Evolutionary conservation across 2,797 vertebrate genomes (phyloP).

Genomic region (Darevskia mixta): DNA sequence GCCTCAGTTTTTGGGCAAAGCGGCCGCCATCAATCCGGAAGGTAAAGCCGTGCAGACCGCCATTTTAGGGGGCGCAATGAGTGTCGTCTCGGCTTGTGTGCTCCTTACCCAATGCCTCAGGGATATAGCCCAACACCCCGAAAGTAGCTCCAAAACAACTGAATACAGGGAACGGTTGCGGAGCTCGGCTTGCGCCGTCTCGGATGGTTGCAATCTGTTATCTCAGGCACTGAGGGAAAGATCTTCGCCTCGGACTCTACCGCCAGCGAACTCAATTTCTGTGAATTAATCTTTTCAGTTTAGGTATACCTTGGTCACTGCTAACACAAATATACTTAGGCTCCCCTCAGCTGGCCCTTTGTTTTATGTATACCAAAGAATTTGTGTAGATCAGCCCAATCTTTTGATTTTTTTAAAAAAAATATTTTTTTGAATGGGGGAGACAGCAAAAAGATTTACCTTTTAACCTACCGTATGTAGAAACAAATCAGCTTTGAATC

Average conservation of each 20-base stretch:
- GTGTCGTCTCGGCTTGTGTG: conserved; percentile 97
- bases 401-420: conserved; percentile 57
- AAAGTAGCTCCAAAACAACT: conserved; percentile 93
- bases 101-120: conserved; percentile 98
- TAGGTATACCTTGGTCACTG: conserved; percentile 59
- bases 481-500: conserved; percentile 58
- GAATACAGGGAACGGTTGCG: conserved; percentile 95
- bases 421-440: neutral
- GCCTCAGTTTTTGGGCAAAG: conserved; percentile 95
- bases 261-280: conserved; percentile 97
- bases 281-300: conserved; percentile 88
- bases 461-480: conserved; percentile 44
- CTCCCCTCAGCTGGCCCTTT: conserved; percentile 65
- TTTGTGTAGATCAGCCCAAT: conserved; percentile 77
- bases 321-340: conserved; percentile 70
- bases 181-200: conserved; percentile 94
- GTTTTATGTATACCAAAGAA: conserved; percentile 89
- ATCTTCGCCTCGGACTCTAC: conserved; percentile 96
- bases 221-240: conserved; percentile 98
- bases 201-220: conserved; percentile 96
- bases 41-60: conserved; percentile 98
- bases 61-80: conserved; percentile 97
- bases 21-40: conserved; percentile 89
- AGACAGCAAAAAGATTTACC: conserved; percentile 51
- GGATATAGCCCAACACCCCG: conserved; percentile 96